Evolutionary conservation across 2,888 invertebrate genomes (phyloP), one percentile per base, ranked within the genome.

Genomic region (Branchinecta sandiegonensis): DNA sequence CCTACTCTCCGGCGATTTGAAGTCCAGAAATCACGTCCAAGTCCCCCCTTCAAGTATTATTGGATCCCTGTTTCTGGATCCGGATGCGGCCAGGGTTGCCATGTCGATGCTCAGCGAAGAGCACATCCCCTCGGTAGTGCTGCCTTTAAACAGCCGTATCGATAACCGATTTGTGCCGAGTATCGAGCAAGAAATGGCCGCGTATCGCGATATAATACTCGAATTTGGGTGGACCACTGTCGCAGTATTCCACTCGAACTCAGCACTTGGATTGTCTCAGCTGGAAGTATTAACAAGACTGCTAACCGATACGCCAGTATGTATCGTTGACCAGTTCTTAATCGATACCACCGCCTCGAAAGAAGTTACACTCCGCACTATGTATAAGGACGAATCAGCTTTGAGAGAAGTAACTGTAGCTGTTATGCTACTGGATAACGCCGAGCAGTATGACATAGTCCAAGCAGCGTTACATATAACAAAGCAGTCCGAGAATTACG

Each of bases 401-500:
- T 17, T 69, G n/a, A 67, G 64, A n/a, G 48, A 14, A 46, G 23
- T 65, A 46, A 47, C 67, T 13, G 69, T 65, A n/a, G 69, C 69
- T 9, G 67, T 69, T 9, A 47, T 65, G 11, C 68, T 69, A 47
- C 56, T 69, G 14, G 67, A 69, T 65, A 68, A 64, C 23, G 23
- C 67, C 2, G 68, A 65, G 8, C 67, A 69, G 56, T 48, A 67
- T 13, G 56, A 69, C 13, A 47, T 23, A 14, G 67, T 69, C 37
- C 48, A 67, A 13, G 47, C 46, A 8, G 69, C 64, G n/a, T 48
- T 69, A 10, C 56, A 56, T 14, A 56, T 56, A 56, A 17, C 56
- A 56, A 56, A 56, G 17, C 56, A 56, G 56, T 56, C 56, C 17
- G 56, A 56, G 9, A 17, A 56, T 10, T 56, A 56, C 17, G 17